Evolutionary conservation across 1,140 invertebrate genomes (phyloP).

Genomic region (Rhyacophila brunnea): DNA sequence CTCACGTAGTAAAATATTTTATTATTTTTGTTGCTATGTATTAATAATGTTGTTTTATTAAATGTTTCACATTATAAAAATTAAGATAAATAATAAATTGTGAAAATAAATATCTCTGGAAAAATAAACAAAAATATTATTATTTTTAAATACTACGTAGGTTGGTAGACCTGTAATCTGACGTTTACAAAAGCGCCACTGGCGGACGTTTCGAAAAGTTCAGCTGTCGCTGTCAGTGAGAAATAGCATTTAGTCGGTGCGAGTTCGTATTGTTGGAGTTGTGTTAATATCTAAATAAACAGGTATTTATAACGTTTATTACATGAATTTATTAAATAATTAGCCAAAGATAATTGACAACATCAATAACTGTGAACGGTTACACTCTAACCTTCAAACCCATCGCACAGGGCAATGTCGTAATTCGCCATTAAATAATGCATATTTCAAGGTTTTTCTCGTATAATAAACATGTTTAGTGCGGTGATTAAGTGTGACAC

Average conservation of each 20-base stretch:
- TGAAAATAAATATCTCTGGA: too few species aligned
- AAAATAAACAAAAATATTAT: too few species aligned
- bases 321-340: background rate
- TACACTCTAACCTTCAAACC: constrained; percentile 11
- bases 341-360: background rate
- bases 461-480: too few species aligned
- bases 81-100: too few species aligned
- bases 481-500: too few species aligned
- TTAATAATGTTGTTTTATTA: too few species aligned
- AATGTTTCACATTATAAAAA: too few species aligned
- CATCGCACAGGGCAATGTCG: background rate
- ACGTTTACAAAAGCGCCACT: constrained; percentile 24
- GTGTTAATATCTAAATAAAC: background rate
- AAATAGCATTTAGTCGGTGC: background rate
- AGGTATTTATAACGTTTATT: constrained; percentile 10
- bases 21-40: too few species aligned
- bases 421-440: too few species aligned
- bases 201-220: constrained; percentile 6
- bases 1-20: too few species aligned
- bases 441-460: too few species aligned
- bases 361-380: constrained; percentile 2
- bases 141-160: background rate
- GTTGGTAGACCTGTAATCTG: constrained; percentile 21
- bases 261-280: background rate
- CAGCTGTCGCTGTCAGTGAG: constrained; percentile 3